Evolutionary conservation across 2,797 vertebrate species (phyloP).

Genomic region (Squalus acanthias): DNA sequence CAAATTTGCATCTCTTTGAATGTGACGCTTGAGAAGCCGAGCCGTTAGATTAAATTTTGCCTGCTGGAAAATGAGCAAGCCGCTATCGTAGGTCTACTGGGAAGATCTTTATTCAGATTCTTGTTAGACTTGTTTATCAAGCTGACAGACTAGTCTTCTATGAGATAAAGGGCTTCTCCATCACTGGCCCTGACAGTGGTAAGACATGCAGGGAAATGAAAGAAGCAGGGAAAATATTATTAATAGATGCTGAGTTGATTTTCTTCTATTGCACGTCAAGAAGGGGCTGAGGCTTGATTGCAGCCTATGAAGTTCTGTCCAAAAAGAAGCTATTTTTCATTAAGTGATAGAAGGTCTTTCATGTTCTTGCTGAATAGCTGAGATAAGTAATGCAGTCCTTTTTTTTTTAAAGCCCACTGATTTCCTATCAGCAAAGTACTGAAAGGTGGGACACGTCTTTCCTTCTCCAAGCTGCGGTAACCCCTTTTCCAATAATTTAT

Average conservation of each 20-base stretch:
- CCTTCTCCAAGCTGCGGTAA: background rate
- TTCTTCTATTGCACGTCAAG: conserved; percentile 94
- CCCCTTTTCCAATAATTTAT: conserved; percentile 24
- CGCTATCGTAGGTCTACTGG: conserved; percentile 97
- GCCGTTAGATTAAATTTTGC: conserved; percentile 98
- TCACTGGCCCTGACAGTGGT: conserved; percentile 96
- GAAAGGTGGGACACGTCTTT: background rate
- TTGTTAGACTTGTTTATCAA: conserved; percentile 99
- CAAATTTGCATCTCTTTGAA: conserved; percentile 98
- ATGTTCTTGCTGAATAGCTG: conserved; percentile 93
- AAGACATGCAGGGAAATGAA: conserved; percentile 96
- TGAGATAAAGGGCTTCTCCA: conserved; percentile 99
- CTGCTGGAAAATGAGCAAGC: conserved; percentile 98
- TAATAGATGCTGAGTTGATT: conserved; percentile 99
- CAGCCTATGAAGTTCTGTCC: conserved; percentile 99
- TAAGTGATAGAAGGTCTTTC: conserved; percentile 98
- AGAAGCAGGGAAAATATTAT: conserved; percentile 99
- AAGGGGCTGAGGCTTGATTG: conserved; percentile 86
- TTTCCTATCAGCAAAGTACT: conserved; percentile 35
- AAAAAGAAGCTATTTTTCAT: conserved; percentile 99
- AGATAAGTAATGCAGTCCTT: conserved; percentile 98
- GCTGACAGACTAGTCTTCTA: conserved; percentile 97
- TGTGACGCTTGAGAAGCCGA: conserved; percentile 81
- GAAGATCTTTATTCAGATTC: conserved; percentile 99
- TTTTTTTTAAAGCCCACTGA: conserved; percentile 83